These are phyloP conservation scores for Cygnus olor DNA, from an alignment of 2,797 vertebrate genomes.

Conservation along the genomic window DNA sequence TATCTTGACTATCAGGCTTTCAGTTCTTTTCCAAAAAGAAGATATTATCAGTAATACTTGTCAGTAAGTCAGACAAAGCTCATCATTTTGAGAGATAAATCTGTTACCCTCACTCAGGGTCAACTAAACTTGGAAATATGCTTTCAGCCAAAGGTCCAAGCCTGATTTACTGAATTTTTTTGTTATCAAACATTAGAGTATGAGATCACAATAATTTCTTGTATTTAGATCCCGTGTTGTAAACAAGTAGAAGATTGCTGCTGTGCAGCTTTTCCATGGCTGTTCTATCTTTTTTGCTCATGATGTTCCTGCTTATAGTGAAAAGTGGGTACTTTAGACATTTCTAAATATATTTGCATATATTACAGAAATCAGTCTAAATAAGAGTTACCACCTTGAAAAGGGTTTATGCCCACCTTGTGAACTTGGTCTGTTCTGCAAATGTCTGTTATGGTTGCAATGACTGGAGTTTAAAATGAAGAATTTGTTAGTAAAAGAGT, in stretches of 20 bases:
- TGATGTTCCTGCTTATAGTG: not conserved
- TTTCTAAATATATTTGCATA: not conserved
- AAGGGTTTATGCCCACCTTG: not conserved
- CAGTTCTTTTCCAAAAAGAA: not conserved
- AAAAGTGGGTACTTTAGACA: not conserved
- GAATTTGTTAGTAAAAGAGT: not conserved
- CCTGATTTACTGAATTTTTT: not conserved
- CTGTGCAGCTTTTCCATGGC: not conserved
- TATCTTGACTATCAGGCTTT: constrained; percentile 6
- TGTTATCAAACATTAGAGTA: not conserved
- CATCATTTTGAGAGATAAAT: not conserved
- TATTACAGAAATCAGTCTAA: not conserved
- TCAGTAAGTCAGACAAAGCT: not conserved
- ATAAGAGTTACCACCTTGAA: not conserved
- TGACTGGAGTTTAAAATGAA: not conserved
- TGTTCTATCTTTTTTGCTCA: not conserved
- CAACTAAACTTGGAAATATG: not conserved
- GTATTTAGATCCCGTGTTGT: not conserved
- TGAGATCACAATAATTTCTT: not conserved
- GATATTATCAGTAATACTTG: not conserved
- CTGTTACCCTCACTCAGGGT: not conserved
- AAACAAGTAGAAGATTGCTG: not conserved
- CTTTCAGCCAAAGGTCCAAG: not conserved
- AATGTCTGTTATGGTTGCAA: not conserved
- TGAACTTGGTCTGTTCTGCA: not conserved